Percentiles rank a stretch among this genome's conserved stretches.
Evolutionary conservation across 2,113 vertebrate species (phyloP).

Genomic region (Athene cunicularia): DNA sequence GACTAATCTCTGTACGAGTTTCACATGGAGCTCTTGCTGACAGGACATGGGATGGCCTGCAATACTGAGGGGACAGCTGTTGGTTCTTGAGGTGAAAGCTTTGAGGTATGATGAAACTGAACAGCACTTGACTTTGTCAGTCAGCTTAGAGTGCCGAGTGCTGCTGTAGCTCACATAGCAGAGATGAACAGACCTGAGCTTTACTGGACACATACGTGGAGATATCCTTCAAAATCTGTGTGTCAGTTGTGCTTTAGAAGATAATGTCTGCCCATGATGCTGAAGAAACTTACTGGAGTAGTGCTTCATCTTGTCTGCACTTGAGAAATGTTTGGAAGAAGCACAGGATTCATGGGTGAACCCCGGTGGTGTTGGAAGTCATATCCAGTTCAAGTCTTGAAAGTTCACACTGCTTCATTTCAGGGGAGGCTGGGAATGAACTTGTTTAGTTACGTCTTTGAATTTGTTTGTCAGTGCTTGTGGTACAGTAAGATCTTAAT

Average conservation of each 20-base stretch:
- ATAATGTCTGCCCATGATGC: fast-evolving
- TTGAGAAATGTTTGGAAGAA: neutral
- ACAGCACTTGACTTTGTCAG: neutral
- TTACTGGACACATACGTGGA: neutral
- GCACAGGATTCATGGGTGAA: neutral
- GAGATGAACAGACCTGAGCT: neutral
- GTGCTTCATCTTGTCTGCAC: neutral
- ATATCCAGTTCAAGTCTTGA: neutral
- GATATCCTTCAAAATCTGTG: neutral
- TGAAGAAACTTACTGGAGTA: neutral
- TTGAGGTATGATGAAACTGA: neutral
- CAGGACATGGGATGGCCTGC: neutral
- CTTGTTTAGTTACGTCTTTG: neutral
- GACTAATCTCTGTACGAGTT: neutral
- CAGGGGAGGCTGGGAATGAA: neutral
- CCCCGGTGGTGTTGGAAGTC: fast-evolving
- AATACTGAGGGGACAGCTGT: neutral
- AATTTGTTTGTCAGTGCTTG: neutral
- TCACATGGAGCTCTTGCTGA: neutral
- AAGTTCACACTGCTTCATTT: neutral
- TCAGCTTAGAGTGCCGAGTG: neutral
- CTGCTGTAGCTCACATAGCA: fast-evolving
- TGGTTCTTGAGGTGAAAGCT: neutral
- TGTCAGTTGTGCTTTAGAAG: neutral
- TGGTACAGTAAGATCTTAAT: neutral